These are phyloP conservation scores for Phortica variegata DNA, from an alignment of 1,140 invertebrate genomes.

Conservation along the genomic window DNA sequence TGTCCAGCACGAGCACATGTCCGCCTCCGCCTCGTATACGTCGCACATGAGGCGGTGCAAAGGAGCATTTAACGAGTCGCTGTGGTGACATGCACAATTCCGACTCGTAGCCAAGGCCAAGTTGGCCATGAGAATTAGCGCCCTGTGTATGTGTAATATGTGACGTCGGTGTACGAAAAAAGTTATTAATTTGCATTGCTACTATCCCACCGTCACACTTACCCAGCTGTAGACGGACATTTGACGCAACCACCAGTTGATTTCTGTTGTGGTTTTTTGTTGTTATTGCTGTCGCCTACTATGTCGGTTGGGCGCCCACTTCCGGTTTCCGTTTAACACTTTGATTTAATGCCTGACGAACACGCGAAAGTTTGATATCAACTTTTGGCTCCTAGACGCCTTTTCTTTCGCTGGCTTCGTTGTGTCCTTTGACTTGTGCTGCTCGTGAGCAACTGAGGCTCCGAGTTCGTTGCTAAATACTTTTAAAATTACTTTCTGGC, in stretches of 20 bases:
- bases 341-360: slow-evolving; percentile 47
- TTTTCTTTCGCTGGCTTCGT: slow-evolving; percentile 2
- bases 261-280: too few species aligned
- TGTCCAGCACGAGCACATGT: slow-evolving; percentile 69
- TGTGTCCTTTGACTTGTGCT: slow-evolving; percentile 22
- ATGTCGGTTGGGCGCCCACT: slow-evolving; percentile 20
- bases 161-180: slow-evolving; percentile 31
- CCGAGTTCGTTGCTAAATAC: slow-evolving; percentile 23
- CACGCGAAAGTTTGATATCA: slow-evolving; percentile 24
- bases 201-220: slow-evolving; percentile 20
- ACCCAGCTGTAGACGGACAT: slow-evolving; percentile 40
- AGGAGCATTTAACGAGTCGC: slow-evolving; percentile 59
- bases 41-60: slow-evolving; percentile 59
- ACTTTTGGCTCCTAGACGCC: slow-evolving; percentile 5
- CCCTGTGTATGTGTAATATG: slow-evolving; percentile 61
- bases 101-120: slow-evolving; percentile 67
- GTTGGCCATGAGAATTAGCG: slow-evolving; percentile 82
- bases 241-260: slow-evolving; percentile 37
- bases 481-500: slow-evolving; percentile 34
- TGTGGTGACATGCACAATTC: slow-evolving; percentile 68
- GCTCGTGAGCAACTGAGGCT: slow-evolving; percentile 43
- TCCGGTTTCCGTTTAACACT: slow-evolving; percentile 44
- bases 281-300: neutral
- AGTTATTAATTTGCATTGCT: slow-evolving; percentile 51
- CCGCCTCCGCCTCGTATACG: slow-evolving; percentile 74